Conservation (phyloP, 1,140 invertebrate species). For the Eulimnadia texana region DNA sequence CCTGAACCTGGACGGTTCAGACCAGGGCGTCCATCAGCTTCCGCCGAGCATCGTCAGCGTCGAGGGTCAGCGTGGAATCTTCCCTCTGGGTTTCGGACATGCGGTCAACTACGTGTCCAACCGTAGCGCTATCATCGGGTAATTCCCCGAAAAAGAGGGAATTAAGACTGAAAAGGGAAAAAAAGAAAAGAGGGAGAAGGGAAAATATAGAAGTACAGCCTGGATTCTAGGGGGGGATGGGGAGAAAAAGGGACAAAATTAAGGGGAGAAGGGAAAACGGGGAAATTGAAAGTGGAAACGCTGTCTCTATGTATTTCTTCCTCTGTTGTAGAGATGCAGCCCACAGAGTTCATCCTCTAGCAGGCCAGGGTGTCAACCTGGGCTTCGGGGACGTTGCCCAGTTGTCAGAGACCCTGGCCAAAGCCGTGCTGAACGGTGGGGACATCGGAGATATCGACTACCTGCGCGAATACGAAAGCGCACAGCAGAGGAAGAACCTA, state of each 20-base stretch:
- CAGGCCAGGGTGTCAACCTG: conserved; percentile 93
- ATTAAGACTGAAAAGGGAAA: too few relatives aligned
- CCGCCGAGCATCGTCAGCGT: conserved; percentile 61
- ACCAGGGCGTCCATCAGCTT: conserved; percentile 40
- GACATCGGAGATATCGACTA: conserved; percentile 49
- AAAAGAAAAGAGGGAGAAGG: too few relatives aligned
- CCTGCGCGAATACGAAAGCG: conserved; percentile 68
- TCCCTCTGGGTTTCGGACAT: conserved; percentile 84
- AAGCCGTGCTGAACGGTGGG: conserved; percentile 53
- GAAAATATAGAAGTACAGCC: too few relatives aligned
- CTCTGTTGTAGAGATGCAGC: conserved; percentile 67
- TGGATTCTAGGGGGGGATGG: too few relatives aligned
- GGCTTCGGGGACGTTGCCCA: conserved; percentile 82
- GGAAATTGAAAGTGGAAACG: not conserved
- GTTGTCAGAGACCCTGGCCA: conserved; percentile 50
- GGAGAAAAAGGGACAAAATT: too few relatives aligned
- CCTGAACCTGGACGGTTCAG: conserved; percentile 15
- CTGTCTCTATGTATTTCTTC: too few relatives aligned
- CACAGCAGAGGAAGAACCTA: conserved; percentile 68
- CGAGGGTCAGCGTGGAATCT: conserved; percentile 56
- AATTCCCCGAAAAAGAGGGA: too few relatives aligned
- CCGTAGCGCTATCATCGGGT: not conserved
- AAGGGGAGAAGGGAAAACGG: too few relatives aligned
- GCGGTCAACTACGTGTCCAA: conserved; percentile 35
- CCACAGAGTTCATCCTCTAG: conserved; percentile 88